Base-by-base conservation (phyloP, 2,797 vertebrate species). In the Potorous gilbertii region DNA sequence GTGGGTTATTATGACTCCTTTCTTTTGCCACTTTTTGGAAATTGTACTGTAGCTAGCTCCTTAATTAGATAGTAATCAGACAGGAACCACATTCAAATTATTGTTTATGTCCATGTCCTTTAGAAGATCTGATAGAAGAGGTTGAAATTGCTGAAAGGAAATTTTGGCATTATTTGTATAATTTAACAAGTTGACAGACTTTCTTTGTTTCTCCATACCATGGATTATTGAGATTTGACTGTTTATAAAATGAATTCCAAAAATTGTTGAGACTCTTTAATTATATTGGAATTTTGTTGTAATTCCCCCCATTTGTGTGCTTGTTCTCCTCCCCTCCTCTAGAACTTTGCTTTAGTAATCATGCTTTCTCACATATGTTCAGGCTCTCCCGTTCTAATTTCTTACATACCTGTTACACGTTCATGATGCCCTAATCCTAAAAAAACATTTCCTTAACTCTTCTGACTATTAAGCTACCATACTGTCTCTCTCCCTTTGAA, bases 201-300 rank as follows among this genome's bases (percentile, higher is more conserved):
- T 93, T 96, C 90, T 90, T 94, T 96, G 95, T 62, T 91, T 96
- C 56, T 59, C 90, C 2, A 93, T 91, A n/a, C 90, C 34, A 50
- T 90, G 46, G 94, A 92, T 96, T 95, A 96, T 91, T 95, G 95
- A 97, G 95, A 96, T 96, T 97, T 92, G 66, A 96, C 93, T 96
- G 34, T 91, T 0, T 12, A 81, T 93, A 21, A 28, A n/a, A 29
- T 91, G 90, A 90, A 90, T 96, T 95, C 95, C 29, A 94, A 93
- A 54, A 46, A 93, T 81, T 92, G 11, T 90, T 50, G 89, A 56
- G 92, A 90, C 93, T 56, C 92, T n/a, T n/a, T 96, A 59, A 40
- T 50, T 96, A 91, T 94, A 92, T 92, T 93, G 87, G 1, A 27
- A 92, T 91, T 90, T 95, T 91, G 94, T 95, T n/a, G 1, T 46